These are phyloP conservation scores for Phenganax marumi DNA, from an alignment of 92 coral and sea anemone genomes.

Conservation along the genomic window DNA sequence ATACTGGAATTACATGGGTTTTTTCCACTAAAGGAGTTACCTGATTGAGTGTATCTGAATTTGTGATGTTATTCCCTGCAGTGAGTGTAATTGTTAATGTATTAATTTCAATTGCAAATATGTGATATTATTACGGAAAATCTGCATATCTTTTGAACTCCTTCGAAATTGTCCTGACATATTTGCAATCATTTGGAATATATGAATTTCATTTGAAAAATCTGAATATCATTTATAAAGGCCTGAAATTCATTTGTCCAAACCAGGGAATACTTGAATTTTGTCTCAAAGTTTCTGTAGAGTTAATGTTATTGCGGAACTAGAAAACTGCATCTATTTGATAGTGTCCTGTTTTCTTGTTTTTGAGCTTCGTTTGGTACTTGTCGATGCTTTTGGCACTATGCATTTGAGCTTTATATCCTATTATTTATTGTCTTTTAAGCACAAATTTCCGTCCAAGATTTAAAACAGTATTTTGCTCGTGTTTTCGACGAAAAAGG, in stretches of 20 bases:
- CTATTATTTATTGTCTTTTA: slow-evolving; percentile 32
- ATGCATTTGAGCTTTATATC: slow-evolving; percentile 26
- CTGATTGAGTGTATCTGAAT: too few species aligned
- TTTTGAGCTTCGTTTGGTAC: slow-evolving; percentile 21
- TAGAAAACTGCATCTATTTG: background rate
- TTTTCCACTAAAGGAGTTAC: too few species aligned
- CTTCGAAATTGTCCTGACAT: background rate
- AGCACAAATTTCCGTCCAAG: slow-evolving; percentile 12
- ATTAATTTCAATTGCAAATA: background rate
- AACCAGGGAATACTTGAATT: too few species aligned
- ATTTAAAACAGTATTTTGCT: background rate
- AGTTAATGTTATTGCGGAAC: background rate
- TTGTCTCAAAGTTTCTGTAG: background rate
- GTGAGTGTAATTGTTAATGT: background rate
- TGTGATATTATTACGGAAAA: background rate
- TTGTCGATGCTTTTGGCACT: slow-evolving; percentile 9
- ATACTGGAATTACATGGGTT: too few species aligned
- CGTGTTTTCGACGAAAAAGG: background rate
- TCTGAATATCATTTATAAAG: background rate
- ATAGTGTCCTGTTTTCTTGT: background rate
- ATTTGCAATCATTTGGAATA: background rate
- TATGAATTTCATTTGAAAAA: too few species aligned
- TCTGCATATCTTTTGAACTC: background rate
- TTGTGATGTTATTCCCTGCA: background rate
- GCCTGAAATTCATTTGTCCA: background rate